Percentiles rank a stretch among this genome's conserved stretches.
These are phyloP conservation scores for Lissonota sp. DNA, from an alignment of 2,888 invertebrate species.

Conservation along the genomic window DNA sequence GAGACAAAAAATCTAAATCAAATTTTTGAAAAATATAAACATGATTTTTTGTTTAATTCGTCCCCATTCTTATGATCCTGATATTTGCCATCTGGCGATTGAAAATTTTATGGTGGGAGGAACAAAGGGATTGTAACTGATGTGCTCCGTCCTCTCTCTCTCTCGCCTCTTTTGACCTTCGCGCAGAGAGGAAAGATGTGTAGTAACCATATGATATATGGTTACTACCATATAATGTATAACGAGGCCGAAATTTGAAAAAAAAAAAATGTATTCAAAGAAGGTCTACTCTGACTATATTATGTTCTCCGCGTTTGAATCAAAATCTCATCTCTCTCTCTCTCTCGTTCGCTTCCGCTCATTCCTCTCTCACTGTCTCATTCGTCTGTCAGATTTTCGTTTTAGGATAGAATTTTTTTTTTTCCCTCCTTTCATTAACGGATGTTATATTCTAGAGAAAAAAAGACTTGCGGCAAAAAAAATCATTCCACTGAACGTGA, in stretches of 20 bases:
- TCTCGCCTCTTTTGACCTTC: slow-evolving; percentile 6
- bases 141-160: not conserved
- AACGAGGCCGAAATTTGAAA: slow-evolving; percentile 38
- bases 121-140: slow-evolving; percentile 25
- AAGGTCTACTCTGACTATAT: slow-evolving; percentile 15
- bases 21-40: not conserved
- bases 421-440: too few species aligned
- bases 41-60: not conserved
- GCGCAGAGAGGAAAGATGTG: slow-evolving; percentile 45
- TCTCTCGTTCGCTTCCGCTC: not conserved
- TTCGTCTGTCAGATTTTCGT: slow-evolving; percentile 1
- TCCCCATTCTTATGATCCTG: too few species aligned
- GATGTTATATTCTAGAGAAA: too few species aligned
- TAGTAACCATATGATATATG: not conserved
- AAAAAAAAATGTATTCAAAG: not conserved
- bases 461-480: not conserved
- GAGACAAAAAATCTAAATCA: too few species aligned
- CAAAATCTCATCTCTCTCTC: slow-evolving; percentile 19
- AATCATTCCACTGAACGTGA: not conserved
- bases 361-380: not conserved
- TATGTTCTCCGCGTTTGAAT: slow-evolving; percentile 1
- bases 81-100: not conserved
- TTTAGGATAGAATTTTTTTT: too few species aligned
- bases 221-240: slow-evolving; percentile 23
- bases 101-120: not conserved